Conservation (phyloP, 2,797 vertebrate species). For the Liasis olivaceus region DNA sequence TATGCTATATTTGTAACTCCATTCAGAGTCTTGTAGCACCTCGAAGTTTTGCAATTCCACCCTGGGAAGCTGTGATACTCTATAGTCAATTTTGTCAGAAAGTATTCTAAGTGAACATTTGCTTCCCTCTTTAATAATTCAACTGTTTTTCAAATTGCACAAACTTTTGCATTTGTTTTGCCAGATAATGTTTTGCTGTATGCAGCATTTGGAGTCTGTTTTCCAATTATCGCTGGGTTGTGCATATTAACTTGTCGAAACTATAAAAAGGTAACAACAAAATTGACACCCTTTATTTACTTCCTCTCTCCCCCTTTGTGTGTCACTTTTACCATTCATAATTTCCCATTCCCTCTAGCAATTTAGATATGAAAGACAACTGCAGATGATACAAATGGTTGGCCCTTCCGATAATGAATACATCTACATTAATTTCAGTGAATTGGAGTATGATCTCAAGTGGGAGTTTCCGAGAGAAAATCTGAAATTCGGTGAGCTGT, state of each 20-base stretch:
- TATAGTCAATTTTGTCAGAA: background rate
- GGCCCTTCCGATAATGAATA: slow-evolving; percentile 91
- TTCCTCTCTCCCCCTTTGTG: background rate
- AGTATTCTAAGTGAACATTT: background rate
- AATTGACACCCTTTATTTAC: background rate
- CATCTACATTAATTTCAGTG: slow-evolving; percentile 92
- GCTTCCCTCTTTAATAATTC: slow-evolving; percentile 8
- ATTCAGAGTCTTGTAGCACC: background rate
- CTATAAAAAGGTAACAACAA: slow-evolving; percentile 78
- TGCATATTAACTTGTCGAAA: slow-evolving; percentile 67
- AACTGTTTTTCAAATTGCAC: slow-evolving; percentile 66
- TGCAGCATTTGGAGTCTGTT: slow-evolving; percentile 62
- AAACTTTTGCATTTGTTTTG: slow-evolving; percentile 51
- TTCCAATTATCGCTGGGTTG: slow-evolving; percentile 56
- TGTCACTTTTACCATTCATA: background rate
- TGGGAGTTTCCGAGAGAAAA: slow-evolving; percentile 98
- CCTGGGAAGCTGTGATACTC: background rate
- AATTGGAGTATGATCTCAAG: slow-evolving; percentile 86
- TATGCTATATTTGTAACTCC: background rate
- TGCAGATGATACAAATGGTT: slow-evolving; percentile 89
- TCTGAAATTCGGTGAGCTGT: slow-evolving; percentile 88
- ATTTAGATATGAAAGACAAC: slow-evolving; percentile 86
- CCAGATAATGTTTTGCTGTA: slow-evolving; percentile 63
- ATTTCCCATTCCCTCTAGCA: slow-evolving; percentile 75
- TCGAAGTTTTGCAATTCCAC: background rate